Evolutionary conservation across 2,888 invertebrate genomes (phyloP), one percentile per base, ranked within the genome.

Genomic region (Cryptocheilus praepositus): DNA sequence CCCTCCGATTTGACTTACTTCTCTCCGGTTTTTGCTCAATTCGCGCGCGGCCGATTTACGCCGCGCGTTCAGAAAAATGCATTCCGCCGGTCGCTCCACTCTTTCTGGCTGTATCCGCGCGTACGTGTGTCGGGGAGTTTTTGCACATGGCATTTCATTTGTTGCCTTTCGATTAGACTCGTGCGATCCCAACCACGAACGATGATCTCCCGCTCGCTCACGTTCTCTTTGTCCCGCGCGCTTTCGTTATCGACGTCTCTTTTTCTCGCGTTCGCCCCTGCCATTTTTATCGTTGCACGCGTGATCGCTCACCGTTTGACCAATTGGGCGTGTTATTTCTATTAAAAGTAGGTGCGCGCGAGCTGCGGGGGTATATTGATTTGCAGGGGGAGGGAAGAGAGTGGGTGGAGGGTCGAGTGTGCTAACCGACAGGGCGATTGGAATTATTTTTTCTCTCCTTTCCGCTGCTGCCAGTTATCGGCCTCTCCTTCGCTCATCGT

Each of bases 301-400:
- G 63, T 59, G 68, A 73, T 71, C 73, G 67, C 59, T 45, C 58
- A 60, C 52, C 61, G 73, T 71, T 78, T 62, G 78, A 78, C 78
- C 78, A 78, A 78, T 75, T 70, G 75, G 60, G 58, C 70, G 64
- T 71, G 71, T 77, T 78, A 71, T 77, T 77, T 78, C 78, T 73
- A 78, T 75, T 71, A 75, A 75, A 69, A 67, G 70, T 65, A 66
- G 67, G 64, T 44, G 52, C 64, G 59, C 49, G 43, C 36, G 60
- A 65, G 53, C 16, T n/a, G n/a, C n/a, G 11, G 49, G 49, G 13
- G 36, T 36, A 55, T 46, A 54, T 36, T 57, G 52, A 61, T 52
- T 46, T 7, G 51, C 51, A 36, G 46, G 8, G 45, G 28, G 22
- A 16, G 46, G 46, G 45, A 25, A 58, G 22, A n/a, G 16, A 46